phyloP scores from a whole-genome alignment of 1,140 invertebrate genomes.

The Arion vulgaris region DNA sequence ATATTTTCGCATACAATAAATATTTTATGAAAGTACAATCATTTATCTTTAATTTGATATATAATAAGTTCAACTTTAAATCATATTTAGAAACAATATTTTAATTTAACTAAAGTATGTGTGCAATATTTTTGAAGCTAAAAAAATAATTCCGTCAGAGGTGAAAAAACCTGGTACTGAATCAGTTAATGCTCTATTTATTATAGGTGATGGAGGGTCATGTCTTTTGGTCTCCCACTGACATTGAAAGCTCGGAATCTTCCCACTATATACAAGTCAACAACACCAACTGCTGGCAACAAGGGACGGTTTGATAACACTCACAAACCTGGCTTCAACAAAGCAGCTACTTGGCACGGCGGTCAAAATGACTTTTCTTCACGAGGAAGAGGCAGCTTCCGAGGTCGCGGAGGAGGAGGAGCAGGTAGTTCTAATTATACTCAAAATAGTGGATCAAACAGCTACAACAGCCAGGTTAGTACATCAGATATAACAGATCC shows the following conservation, averaged over 20 bases:
- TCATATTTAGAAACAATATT: no score
- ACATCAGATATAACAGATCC: no score
- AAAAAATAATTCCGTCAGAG: no score
- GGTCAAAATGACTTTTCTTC: slow-evolving; percentile 13
- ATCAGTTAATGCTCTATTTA: neutral
- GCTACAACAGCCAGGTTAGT: slow-evolving; percentile 14
- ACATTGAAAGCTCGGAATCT: slow-evolving; percentile 12
- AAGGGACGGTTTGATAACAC: neutral
- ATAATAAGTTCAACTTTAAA: no score
- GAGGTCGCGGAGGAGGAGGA: neutral
- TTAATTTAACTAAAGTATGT: no score
- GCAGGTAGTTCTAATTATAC: neutral
- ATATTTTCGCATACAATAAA: no score
- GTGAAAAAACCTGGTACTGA: no score
- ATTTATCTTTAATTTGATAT: no score
- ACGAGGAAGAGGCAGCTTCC: neutral
- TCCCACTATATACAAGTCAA: neutral
- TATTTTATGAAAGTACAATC: no score
- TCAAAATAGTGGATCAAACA: slow-evolving; percentile 3
- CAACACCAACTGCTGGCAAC: neutral
- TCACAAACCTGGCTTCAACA: neutral
- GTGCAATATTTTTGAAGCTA: no score
- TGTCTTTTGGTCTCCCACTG: slow-evolving; percentile 12
- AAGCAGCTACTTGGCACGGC: slow-evolving; percentile 21
- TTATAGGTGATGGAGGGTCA: slow-evolving; percentile 16